Conservation (phyloP, 2,888 invertebrate genomes). For the Campoletis raptor region DNA sequence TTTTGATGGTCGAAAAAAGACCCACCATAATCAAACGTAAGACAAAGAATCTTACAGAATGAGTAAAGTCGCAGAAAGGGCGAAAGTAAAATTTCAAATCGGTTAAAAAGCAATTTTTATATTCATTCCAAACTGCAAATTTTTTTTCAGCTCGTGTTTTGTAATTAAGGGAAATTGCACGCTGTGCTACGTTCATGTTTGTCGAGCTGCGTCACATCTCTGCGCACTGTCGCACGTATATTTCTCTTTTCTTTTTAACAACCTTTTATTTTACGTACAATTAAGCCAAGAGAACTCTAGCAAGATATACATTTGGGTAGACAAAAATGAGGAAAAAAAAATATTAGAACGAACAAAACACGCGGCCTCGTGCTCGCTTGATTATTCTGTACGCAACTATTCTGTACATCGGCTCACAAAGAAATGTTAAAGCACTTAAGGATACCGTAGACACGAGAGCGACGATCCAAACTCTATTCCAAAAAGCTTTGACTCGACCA, state of each 20-base stretch:
- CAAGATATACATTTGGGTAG: neutral
- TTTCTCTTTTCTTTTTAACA: constrained; percentile 8
- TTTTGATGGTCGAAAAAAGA: neutral
- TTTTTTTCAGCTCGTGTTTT: constrained; percentile 16
- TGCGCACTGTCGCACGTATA: constrained; percentile 37
- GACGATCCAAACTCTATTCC: neutral
- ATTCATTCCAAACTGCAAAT: constrained; percentile 2
- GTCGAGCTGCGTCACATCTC: constrained; percentile 9
- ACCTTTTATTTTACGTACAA: constrained; percentile 9
- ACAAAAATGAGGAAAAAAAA: neutral
- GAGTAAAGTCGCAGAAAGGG: neutral
- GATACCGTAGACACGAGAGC: constrained; percentile 10
- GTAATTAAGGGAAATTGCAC: constrained; percentile 1
- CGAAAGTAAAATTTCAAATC: neutral
- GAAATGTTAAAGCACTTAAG: constrained; percentile 21
- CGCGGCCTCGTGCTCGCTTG: neutral
- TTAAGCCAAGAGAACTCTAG: neutral
- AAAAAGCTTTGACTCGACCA: constrained; percentile 26
- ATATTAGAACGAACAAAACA: constrained; percentile 5
- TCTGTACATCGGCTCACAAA: constrained; percentile 22
- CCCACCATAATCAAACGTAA: neutral
- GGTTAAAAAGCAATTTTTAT: neutral
- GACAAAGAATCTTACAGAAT: neutral
- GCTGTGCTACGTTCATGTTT: constrained; percentile 28
- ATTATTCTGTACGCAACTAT: constrained; percentile 15